Evolutionary conservation across 2,113 vertebrate species (phyloP).

Genomic region (Bothrops jararaca): DNA sequence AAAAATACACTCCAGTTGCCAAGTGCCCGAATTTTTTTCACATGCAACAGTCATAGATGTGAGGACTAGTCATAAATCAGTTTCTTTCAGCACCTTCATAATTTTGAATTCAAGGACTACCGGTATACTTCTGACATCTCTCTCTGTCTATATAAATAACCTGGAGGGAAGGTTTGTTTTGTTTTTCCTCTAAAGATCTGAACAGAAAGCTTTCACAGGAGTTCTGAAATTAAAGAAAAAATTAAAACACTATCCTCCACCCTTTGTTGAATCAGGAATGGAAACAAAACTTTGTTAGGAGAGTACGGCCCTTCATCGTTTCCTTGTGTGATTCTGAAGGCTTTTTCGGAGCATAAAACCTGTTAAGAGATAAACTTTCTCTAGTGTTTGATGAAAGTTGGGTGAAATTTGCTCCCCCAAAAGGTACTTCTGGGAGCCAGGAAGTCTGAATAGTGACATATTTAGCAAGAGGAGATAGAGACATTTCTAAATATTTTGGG

Average conservation of each 20-base stretch:
- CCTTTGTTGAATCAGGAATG: neutral
- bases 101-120: neutral
- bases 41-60: neutral
- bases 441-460: neutral
- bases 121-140: neutral
- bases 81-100: neutral
- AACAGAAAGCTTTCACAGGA: neutral
- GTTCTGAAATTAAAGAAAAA: neutral
- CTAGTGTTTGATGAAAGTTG: neutral
- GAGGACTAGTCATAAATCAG: neutral
- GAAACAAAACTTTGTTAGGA: neutral
- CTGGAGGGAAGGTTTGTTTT: neutral
- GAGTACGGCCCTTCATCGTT: neutral
- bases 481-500: neutral
- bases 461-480: neutral
- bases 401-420: neutral
- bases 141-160: neutral
- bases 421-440: neutral
- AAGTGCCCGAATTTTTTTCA: neutral
- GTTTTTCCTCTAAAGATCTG: neutral
- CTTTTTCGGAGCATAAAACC: neutral
- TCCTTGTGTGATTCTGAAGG: neutral
- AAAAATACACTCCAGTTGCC: neutral
- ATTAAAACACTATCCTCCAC: neutral
- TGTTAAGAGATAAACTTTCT: neutral